phyloP scores from a whole-genome alignment of 37 sponge, comb jelly and placozoan genomes.

The Eunapius fragilis region DNA sequence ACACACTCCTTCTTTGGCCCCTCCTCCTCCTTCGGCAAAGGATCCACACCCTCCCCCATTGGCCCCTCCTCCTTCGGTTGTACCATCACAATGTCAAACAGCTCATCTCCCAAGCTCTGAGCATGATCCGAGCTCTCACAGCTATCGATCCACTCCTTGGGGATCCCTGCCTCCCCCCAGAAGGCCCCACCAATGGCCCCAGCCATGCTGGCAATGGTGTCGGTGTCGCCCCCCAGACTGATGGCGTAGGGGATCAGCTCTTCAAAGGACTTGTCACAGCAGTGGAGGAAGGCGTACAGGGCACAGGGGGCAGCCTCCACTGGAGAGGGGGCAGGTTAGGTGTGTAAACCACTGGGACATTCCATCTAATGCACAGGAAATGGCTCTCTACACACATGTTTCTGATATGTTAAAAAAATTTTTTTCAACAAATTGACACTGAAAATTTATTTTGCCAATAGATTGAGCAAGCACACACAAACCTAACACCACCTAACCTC shows the following conservation, averaged over 20 bases:
- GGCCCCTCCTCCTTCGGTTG: too few species aligned
- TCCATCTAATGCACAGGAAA: too few species aligned
- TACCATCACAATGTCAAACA: conserved; percentile 8
- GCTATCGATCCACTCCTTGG: conserved; percentile 51
- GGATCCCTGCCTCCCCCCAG: conserved; percentile 66
- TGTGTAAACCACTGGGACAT: too few species aligned
- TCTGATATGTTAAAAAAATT: too few species aligned
- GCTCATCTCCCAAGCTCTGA: conserved; percentile 25
- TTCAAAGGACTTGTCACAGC: conserved; percentile 26
- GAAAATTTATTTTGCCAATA: too few species aligned
- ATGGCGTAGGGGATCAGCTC: conserved; percentile 75
- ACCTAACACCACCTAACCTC: too few species aligned
- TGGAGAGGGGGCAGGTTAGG: too few species aligned
- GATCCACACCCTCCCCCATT: too few species aligned
- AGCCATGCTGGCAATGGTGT: conserved; percentile 88
- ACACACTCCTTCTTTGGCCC: too few species aligned
- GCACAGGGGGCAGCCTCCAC: conserved; percentile 77
- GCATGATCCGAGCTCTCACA: conserved; percentile 45
- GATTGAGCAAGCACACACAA: too few species aligned
- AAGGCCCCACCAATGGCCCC: conserved; percentile 84
- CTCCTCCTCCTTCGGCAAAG: too few species aligned
- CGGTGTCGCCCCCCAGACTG: conserved; percentile 84
- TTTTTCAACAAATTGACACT: background rate
- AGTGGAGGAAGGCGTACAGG: conserved; percentile 72
- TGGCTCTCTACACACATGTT: too few species aligned